Base-by-base conservation (phyloP, 2,797 vertebrate species). In the Platyrinchus mystaceus region DNA sequence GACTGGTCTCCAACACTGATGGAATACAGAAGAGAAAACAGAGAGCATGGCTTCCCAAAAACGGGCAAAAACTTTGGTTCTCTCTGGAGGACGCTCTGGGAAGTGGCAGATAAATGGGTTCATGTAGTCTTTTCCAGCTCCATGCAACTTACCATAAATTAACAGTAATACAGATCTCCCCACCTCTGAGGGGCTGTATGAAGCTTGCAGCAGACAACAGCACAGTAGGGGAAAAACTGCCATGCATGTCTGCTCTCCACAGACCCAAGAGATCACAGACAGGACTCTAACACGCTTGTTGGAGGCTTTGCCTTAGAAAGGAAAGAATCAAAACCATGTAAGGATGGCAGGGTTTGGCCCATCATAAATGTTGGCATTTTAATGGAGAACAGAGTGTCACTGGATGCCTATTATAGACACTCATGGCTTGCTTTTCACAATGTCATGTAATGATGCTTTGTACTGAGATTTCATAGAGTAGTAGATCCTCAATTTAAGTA, bases 21-120 rank as follows among this genome's bases (percentile, higher is more conserved):
- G 34, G 89, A 94, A 95, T 27, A 83, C 62, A 93, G 53, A 83
- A 82, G 28, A 84, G 62, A 76, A 92, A 93, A 94, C 13, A 93
- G 6, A 69, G 34, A 26, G 17, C 4, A 7, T 4, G 10, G 81
- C 21, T 87, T 88, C 52, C 76, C 36, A 23, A 76, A 93, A 85
- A 49, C 2, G 1, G 68, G 37, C 18, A 84, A 58, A 84, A 77
- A 5, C 49, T 86, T 84, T 55, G 23, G 30, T 50, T 56, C 3
- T 44, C 59, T 85, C 87, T 58, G 56, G 53, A 92, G 73, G 21
- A 82, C 26, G 18, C 16, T 56, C 34, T 60, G 50, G 49, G 32
- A 88, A 91, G 47, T 76, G n/a, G 21, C 30, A 67, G 41, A 81
- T 46, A 66, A 84, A 79, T 13, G 20, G 8, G 41, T 43, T 73